Conservation (phyloP, 2,113 vertebrate genomes). For the Catharus minimus region DNA sequence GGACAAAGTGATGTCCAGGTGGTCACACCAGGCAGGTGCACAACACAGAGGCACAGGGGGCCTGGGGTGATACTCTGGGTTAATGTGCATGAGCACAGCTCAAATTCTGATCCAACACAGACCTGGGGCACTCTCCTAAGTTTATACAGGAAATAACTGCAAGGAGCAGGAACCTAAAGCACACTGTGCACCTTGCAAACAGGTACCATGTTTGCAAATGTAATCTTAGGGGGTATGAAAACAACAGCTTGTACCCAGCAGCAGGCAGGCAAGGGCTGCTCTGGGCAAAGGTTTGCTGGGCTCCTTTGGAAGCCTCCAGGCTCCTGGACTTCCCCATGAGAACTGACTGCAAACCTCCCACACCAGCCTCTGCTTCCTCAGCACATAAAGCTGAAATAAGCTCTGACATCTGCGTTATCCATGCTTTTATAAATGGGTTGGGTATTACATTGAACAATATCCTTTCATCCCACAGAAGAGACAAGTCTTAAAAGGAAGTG, state of each 20-base stretch:
- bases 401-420: not conserved
- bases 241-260: not conserved
- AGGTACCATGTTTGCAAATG: not conserved
- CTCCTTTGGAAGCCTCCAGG: not conserved
- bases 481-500: not conserved
- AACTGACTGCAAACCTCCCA: not conserved
- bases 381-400: not conserved
- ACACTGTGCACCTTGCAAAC: not conserved
- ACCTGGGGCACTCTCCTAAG: not conserved
- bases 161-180: not conserved
- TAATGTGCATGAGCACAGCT: fast-evolving
- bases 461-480: not conserved
- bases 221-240: not conserved
- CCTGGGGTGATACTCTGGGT: not conserved
- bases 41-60: fast-evolving
- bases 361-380: not conserved
- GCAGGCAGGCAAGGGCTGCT: not conserved
- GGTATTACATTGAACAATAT: not conserved
- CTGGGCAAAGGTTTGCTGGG: not conserved
- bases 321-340: not conserved
- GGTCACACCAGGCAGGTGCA: fast-evolving
- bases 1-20: not conserved
- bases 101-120: not conserved
- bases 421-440: not conserved
- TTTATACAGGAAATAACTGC: not conserved